phyloP scores from a whole-genome alignment of 2,113 vertebrate species.

The Aramus guarauna region DNA sequence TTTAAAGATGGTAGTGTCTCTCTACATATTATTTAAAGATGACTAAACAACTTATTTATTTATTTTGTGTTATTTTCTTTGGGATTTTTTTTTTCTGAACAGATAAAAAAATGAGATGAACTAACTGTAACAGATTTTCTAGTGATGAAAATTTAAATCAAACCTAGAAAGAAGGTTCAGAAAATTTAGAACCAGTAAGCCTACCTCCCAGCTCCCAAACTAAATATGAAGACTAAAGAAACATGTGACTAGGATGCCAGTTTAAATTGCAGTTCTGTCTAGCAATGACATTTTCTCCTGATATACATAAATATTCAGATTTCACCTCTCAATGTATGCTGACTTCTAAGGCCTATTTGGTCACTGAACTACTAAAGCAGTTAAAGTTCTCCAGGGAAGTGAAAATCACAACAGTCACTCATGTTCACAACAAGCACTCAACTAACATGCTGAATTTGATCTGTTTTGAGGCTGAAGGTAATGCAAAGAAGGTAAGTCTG shows the following conservation, averaged over 20 bases:
- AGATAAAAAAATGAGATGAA: neutral
- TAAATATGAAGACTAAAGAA: neutral
- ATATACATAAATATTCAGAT: neutral
- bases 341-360: neutral
- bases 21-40: neutral
- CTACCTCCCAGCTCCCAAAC: neutral
- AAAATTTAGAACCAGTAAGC: neutral
- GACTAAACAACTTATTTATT: neutral
- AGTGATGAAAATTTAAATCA: neutral
- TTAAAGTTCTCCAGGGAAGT: neutral
- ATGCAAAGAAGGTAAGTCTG: neutral
- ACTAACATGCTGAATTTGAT: neutral
- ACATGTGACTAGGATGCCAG: accelerated
- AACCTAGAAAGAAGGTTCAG: neutral
- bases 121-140: neutral
- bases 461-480: neutral
- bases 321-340: neutral
- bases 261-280: neutral
- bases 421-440: neutral
- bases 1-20: neutral
- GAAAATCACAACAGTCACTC: neutral
- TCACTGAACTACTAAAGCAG: neutral
- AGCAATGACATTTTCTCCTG: neutral
- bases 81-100: neutral
- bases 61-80: neutral